phyloP scores from a whole-genome alignment of 2,888 invertebrate species.

The Ecliptopera silaceata region DNA sequence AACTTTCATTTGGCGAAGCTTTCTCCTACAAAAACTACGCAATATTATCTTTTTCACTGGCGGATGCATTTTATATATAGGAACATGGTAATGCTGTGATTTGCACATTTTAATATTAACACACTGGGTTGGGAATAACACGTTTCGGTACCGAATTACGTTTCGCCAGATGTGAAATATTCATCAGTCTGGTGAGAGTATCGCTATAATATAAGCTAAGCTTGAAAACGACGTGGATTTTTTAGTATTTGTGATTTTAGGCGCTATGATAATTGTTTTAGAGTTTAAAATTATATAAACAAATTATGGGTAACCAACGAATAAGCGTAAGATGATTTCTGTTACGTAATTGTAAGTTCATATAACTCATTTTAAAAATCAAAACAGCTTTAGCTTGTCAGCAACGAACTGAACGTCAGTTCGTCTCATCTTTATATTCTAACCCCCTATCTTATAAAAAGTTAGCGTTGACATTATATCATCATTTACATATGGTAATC shows the following conservation, averaged over 20 bases:
- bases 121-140: constrained; percentile 43
- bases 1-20: constrained; percentile 14
- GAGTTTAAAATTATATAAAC: no score
- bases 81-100: constrained; percentile 64
- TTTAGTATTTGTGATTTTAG: neutral
- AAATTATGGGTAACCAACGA: no score
- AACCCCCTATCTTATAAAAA: no score
- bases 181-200: constrained; percentile 44
- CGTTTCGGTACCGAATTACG: constrained; percentile 59
- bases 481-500: no score
- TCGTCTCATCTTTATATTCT: no score
- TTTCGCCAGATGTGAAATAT: constrained; percentile 64
- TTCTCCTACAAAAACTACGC: constrained; percentile 12
- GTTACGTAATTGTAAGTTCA: no score
- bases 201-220: constrained; percentile 16
- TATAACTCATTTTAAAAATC: no score
- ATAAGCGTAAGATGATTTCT: neutral
- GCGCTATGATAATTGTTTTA: neutral
- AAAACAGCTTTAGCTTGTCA: no score
- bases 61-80: constrained; percentile 53
- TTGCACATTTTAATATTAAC: constrained; percentile 78
- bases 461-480: no score
- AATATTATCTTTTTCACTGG: constrained; percentile 28
- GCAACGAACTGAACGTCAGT: no score
- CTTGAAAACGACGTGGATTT: neutral